Evolutionary conservation across 2,113 vertebrate species (phyloP).

Genomic region (Bufo bufo): DNA sequence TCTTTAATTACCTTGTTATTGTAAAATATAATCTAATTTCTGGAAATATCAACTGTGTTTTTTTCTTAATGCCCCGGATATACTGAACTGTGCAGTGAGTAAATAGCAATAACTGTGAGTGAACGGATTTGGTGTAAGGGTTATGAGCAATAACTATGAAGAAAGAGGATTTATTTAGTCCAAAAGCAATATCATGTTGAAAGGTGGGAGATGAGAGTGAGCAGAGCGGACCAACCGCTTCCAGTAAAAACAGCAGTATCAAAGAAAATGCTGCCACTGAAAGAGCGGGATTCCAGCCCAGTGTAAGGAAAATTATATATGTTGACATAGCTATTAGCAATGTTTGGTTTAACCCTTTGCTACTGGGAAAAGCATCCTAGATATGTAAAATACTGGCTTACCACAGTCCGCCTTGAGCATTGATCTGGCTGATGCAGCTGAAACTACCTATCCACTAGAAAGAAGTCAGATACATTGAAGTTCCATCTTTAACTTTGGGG

Average conservation of each 20-base stretch:
- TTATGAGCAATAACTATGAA: conserved; percentile 30
- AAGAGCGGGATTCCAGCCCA: conserved; percentile 30
- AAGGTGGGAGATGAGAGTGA: conserved; percentile 18
- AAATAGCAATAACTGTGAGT: conserved; percentile 25
- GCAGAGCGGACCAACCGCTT: conserved; percentile 16
- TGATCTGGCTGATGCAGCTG: conserved; percentile 15
- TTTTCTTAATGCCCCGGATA: conserved; percentile 14
- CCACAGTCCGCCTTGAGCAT: neutral
- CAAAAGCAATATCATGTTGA: conserved; percentile 44
- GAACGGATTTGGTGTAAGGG: conserved; percentile 16
- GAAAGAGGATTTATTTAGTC: neutral
- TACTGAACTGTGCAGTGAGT: conserved; percentile 25
- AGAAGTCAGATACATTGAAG: conserved; percentile 6
- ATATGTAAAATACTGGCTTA: conserved; percentile 45
- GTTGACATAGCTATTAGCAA: conserved; percentile 46
- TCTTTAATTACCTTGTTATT: conserved; percentile 10
- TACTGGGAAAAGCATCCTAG: conserved; percentile 30
- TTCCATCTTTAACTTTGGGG: neutral
- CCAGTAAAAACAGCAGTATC: conserved; percentile 48
- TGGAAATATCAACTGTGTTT: conserved; percentile 5
- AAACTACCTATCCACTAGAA: conserved; percentile 25
- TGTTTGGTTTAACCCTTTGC: conserved; percentile 26
- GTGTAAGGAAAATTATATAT: conserved; percentile 32
- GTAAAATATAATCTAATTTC: neutral
- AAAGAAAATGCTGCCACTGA: conserved; percentile 18